These are phyloP conservation scores for Hydrotaea cyrtoneurina DNA, from an alignment of 2,888 invertebrate genomes.

Conservation along the genomic window DNA sequence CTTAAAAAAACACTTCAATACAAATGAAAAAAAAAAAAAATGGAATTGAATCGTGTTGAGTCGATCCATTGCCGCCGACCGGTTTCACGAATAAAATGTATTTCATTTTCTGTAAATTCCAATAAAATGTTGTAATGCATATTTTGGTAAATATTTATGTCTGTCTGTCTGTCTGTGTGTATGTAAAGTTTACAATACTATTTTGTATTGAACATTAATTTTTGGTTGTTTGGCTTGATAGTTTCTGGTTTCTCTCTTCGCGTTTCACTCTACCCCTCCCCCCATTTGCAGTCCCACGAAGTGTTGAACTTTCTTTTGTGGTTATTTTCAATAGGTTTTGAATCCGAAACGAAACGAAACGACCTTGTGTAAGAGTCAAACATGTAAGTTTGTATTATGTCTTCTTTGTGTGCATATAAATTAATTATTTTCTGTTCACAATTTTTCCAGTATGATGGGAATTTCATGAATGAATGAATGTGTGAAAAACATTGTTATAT, in stretches of 20 bases:
- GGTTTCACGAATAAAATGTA: conserved; percentile 33
- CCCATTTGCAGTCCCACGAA: background rate
- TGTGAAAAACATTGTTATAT: background rate
- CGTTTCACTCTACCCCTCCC: background rate
- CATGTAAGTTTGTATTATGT: background rate
- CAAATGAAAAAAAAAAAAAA: background rate
- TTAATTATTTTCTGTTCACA: too few relatives aligned
- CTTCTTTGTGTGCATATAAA: too few relatives aligned
- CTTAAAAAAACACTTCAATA: conserved; percentile 2
- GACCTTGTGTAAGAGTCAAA: conserved; percentile 39
- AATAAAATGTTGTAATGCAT: conserved; percentile 48
- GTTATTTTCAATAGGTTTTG: conserved; percentile 14
- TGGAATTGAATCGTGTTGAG: background rate
- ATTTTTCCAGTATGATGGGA: background rate
- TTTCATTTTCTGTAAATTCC: conserved; percentile 48
- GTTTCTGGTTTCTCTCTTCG: too few relatives aligned
- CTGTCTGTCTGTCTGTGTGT: background rate
- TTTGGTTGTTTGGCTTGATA: too few relatives aligned
- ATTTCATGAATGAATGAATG: conserved; percentile 7
- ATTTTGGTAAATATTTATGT: background rate
- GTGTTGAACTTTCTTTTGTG: conserved; percentile 30
- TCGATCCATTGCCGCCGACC: conserved; percentile 11
- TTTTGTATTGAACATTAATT: background rate
- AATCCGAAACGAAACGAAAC: background rate
- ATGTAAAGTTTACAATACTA: background rate